Evolutionary conservation across 2,888 invertebrate species (phyloP).

Genomic region (Gryllus longicercus): DNA sequence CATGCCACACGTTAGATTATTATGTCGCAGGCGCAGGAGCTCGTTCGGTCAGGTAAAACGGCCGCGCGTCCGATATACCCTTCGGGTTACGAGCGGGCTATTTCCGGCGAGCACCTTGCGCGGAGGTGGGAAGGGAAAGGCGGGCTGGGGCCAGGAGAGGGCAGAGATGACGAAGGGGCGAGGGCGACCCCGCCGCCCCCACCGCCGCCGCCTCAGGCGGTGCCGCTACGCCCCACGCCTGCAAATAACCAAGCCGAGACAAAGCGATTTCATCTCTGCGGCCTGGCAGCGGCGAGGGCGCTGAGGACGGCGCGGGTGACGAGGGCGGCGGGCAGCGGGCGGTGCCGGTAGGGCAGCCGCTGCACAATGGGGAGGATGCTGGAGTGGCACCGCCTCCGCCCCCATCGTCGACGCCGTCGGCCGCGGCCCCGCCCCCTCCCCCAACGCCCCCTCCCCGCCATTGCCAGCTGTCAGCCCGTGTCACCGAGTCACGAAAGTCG

Average conservation of each 20-base stretch:
- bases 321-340: too few species aligned
- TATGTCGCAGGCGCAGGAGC: too few species aligned
- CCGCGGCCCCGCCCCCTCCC: neutral
- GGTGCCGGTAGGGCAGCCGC: neutral
- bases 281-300: neutral
- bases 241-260: slow-evolving; percentile 6
- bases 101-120: too few species aligned
- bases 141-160: too few species aligned
- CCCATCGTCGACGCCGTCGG: too few species aligned
- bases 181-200: neutral
- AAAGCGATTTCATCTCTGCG: neutral
- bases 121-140: too few species aligned
- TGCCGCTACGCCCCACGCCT: neutral
- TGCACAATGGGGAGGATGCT: neutral
- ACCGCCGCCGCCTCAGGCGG: neutral
- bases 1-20: too few species aligned
- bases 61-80: too few species aligned
- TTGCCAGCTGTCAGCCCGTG: neutral
- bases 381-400: neutral
- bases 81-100: too few species aligned
- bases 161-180: too few species aligned
- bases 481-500: slow-evolving; percentile 4
- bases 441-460: neutral
- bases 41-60: too few species aligned
- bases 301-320: too few species aligned